Evolutionary conservation across 2,113 vertebrate genomes (phyloP).

Genomic region (Hippocampus abdominalis): DNA sequence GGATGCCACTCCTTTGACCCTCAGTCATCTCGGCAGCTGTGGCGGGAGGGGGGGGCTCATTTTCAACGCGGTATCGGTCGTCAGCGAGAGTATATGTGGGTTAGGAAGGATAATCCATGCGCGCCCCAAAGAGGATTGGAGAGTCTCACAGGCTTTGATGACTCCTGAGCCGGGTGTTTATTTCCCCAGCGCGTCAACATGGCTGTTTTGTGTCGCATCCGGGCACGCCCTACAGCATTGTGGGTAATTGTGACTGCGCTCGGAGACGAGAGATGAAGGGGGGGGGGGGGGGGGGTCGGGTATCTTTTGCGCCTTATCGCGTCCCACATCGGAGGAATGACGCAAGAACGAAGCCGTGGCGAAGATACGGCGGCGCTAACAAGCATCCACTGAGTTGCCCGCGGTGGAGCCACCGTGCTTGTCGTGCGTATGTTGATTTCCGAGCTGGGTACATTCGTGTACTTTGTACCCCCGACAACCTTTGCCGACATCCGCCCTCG

Average conservation of each 20-base stretch:
- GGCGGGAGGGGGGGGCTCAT: slow-evolving; percentile 6
- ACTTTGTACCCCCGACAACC: too few relatives aligned
- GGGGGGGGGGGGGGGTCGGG: background rate
- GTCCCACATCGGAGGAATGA: slow-evolving; percentile 44
- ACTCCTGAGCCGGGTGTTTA: slow-evolving; percentile 64
- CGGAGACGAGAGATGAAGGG: background rate
- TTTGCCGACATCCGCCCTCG: slow-evolving; percentile 25
- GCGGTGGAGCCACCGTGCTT: background rate
- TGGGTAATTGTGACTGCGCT: slow-evolving; percentile 31
- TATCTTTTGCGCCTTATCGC: slow-evolving; percentile 39
- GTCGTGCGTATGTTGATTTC: slow-evolving; percentile 9
- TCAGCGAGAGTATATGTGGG: slow-evolving; percentile 66
- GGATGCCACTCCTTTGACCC: slow-evolving; percentile 23
- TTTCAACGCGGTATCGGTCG: slow-evolving; percentile 19
- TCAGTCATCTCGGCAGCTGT: slow-evolving; percentile 15
- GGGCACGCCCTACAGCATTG: slow-evolving; percentile 21
- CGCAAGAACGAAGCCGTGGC: slow-evolving; percentile 45
- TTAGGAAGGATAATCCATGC: slow-evolving; percentile 74
- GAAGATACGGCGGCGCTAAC: slow-evolving; percentile 36
- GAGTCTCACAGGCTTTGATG: slow-evolving; percentile 64
- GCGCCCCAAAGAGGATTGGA: slow-evolving; percentile 72
- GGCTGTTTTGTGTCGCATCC: slow-evolving; percentile 42
- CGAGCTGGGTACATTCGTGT: too few relatives aligned
- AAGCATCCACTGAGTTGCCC: slow-evolving; percentile 32
- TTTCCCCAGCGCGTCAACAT: slow-evolving; percentile 62